These are phyloP conservation scores for Trimorus sp. DNA, from an alignment of 2,888 invertebrate species.

Conservation along the genomic window DNA sequence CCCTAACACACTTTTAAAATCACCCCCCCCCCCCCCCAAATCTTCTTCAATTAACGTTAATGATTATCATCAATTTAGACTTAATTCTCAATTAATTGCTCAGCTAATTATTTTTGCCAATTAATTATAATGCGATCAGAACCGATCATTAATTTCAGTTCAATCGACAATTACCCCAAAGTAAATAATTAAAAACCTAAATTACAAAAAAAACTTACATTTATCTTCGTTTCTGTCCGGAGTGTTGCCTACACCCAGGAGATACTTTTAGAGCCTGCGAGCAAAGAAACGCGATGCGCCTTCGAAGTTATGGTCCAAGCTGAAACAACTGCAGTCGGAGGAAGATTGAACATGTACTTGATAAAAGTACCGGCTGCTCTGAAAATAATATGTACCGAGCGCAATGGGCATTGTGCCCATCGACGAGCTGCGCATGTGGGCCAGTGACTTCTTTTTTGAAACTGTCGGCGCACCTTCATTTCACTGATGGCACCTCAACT, in stretches of 20 bases:
- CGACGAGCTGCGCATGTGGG: slow-evolving; percentile 65
- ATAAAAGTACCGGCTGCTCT: slow-evolving; percentile 54
- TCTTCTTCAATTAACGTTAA: no score
- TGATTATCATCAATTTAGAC: no score
- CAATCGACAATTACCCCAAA: no score
- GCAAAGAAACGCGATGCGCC: slow-evolving; percentile 4
- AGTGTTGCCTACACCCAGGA: slow-evolving; percentile 22
- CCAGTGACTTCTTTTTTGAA: slow-evolving; percentile 58
- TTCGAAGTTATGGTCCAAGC: background rate
- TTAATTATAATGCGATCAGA: no score
- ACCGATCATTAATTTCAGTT: no score
- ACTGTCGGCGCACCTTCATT: slow-evolving; percentile 38
- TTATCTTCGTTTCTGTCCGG: no score
- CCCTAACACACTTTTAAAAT: no score
- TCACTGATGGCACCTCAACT: slow-evolving; percentile 50
- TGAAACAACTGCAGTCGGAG: slow-evolving; percentile 16
- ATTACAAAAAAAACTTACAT: no score
- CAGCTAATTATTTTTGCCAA: no score
- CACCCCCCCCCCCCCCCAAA: no score
- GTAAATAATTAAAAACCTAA: no score
- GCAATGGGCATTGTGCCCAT: slow-evolving; percentile 75
- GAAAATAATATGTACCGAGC: slow-evolving; percentile 71
- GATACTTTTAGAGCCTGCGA: background rate
- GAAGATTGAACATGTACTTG: slow-evolving; percentile 43
- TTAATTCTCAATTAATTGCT: no score